Conservation (phyloP, 2,113 vertebrate genomes). For the Rousettus leschenaultii region DNA sequence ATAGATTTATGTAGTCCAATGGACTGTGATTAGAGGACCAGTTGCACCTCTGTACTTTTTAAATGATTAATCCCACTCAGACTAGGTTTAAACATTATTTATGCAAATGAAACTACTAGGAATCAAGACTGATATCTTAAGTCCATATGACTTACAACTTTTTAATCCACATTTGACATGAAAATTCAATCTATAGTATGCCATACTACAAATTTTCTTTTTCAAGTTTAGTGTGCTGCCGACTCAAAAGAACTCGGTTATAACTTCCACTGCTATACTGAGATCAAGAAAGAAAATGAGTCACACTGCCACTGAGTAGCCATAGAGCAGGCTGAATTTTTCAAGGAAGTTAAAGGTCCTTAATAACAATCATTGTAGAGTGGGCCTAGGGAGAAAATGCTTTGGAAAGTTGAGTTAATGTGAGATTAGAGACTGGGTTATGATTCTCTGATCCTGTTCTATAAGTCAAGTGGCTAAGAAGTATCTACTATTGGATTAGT, state of each 20-base stretch:
- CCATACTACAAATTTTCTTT: background rate
- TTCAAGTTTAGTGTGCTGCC: background rate
- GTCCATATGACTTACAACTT: background rate
- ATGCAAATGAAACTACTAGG: background rate
- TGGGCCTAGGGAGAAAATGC: background rate
- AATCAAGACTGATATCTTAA: background rate
- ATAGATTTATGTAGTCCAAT: background rate
- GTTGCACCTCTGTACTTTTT: background rate
- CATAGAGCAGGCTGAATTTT: background rate
- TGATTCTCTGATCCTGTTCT: background rate
- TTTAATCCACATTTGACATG: background rate
- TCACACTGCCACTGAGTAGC: background rate
- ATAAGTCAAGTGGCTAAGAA: background rate
- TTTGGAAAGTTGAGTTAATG: background rate
- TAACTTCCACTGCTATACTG: background rate
- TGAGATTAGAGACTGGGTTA: background rate
- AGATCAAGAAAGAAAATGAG: conserved; percentile 10
- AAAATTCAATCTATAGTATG: background rate
- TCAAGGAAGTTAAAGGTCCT: background rate
- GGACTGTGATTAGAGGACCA: background rate
- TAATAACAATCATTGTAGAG: background rate
- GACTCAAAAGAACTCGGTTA: background rate
- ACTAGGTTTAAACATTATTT: conserved; percentile 6
- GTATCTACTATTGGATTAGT: background rate
- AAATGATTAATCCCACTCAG: background rate